Percentiles rank a stretch among this genome's conserved stretches.
These are phyloP conservation scores for Drosophila hawaiiensis DNA, from an alignment of 2,888 invertebrate species.

Conservation along the genomic window DNA sequence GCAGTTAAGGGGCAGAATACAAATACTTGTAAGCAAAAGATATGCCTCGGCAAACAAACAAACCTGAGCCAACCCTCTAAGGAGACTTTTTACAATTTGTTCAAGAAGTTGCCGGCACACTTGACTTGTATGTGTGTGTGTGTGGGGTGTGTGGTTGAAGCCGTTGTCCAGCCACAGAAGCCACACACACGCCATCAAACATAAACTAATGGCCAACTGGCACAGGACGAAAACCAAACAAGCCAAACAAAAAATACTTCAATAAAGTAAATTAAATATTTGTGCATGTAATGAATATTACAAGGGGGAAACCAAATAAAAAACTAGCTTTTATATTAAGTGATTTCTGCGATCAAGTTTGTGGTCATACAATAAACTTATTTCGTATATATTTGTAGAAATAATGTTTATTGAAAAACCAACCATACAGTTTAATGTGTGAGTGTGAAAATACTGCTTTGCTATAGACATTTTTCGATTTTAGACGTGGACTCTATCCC, in stretches of 20 bases:
- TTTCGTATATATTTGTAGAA: neutral
- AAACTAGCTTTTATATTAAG: constrained; percentile 37
- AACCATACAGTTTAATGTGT: neutral
- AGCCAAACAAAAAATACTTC: constrained; percentile 65
- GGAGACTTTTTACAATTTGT: constrained; percentile 47
- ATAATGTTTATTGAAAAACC: neutral
- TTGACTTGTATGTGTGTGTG: constrained; percentile 23
- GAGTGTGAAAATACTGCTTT: neutral
- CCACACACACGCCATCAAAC: constrained; percentile 43
- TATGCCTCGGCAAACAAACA: constrained; percentile 56
- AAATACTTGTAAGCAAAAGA: constrained; percentile 32
- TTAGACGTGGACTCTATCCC: constrained; percentile 37
- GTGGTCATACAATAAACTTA: constrained; percentile 15
- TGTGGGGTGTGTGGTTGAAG: constrained; percentile 10
- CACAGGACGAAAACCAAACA: constrained; percentile 45
- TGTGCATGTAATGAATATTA: constrained; percentile 60
- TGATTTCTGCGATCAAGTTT: constrained; percentile 46
- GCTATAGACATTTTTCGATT: constrained; percentile 36
- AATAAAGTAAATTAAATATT: constrained; percentile 77
- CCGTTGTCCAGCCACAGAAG: constrained; percentile 34
- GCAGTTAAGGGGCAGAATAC: constrained; percentile 37
- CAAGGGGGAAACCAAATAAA: constrained; percentile 1
- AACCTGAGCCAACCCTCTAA: constrained; percentile 16
- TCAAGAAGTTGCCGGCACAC: constrained; percentile 57
- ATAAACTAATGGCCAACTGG: constrained; percentile 48